Conservation (phyloP, 2,888 invertebrate species). For the Lysandra bellargus region DNA sequence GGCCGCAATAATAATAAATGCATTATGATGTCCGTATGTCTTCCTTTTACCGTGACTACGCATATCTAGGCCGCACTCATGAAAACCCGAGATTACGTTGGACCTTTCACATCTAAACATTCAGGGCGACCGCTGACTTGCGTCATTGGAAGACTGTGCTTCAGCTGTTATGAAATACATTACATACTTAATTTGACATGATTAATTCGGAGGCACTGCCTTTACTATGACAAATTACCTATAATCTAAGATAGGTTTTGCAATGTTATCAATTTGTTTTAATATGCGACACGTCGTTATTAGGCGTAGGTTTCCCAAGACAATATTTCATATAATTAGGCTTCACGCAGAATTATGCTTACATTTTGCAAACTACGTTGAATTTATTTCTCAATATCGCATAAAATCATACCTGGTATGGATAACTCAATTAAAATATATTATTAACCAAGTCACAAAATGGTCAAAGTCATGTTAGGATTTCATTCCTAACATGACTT, state of each 20-base stretch:
- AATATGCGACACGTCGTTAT: background rate
- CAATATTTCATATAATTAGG: background rate
- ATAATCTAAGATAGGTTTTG: background rate
- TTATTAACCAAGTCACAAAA: background rate
- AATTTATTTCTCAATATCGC: background rate
- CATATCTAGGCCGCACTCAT: background rate
- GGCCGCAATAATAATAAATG: too few relatives aligned
- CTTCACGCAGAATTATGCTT: background rate
- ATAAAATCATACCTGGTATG: background rate
- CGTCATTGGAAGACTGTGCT: slow-evolving; percentile 10
- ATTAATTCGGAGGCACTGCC: background rate
- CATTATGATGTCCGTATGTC: background rate
- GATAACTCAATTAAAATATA: background rate
- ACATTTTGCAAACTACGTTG: background rate
- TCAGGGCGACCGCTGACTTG: slow-evolving; percentile 8
- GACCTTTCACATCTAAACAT: slow-evolving; percentile 25
- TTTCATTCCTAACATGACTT: background rate
- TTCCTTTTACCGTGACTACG: background rate
- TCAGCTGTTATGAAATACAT: slow-evolving; percentile 15
- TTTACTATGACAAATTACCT: slow-evolving; percentile 1
- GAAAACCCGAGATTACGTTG: slow-evolving; percentile 6
- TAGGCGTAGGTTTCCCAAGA: background rate
- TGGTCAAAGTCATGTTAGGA: too few relatives aligned
- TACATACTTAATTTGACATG: background rate
- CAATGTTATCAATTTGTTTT: slow-evolving; percentile 4